phyloP scores from a whole-genome alignment of 92 coral and sea anemone species.

The Siderastrea radians region DNA sequence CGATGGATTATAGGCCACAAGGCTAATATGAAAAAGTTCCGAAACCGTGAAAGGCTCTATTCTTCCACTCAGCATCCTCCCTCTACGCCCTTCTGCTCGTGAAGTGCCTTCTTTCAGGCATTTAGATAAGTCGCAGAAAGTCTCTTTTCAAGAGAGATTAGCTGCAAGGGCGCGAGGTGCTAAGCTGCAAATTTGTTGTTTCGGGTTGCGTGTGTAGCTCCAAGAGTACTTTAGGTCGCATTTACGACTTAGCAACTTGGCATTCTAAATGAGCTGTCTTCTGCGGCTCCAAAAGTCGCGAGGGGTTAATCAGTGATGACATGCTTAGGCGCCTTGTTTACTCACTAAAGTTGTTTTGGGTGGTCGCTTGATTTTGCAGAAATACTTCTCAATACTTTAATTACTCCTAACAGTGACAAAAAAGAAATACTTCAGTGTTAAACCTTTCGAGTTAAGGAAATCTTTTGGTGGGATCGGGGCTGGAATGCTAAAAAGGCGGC shows the following conservation, averaged over 20 bases:
- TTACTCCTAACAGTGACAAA: not conserved
- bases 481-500: constrained; percentile 6
- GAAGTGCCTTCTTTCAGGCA: not conserved
- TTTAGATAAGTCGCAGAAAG: not conserved
- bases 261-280: constrained; percentile 29
- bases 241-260: constrained; percentile 34
- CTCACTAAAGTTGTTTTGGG: constrained; percentile 18
- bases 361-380: constrained; percentile 24
- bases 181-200: constrained; percentile 28
- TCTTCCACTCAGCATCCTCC: not conserved
- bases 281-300: constrained; percentile 45
- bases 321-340: constrained; percentile 49
- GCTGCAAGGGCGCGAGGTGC: not conserved
- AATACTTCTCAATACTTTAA: not conserved
- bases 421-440: not conserved
- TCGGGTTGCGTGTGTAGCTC: constrained; percentile 17
- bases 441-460: not conserved
- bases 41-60: not conserved
- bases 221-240: constrained; percentile 1
- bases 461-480: not conserved
- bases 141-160: constrained; percentile 19
- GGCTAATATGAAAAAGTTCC: not conserved
- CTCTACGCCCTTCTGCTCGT: not conserved
- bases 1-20: no score
- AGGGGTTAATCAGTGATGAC: constrained; percentile 53